Evolutionary conservation across 1,140 invertebrate genomes (phyloP).

Genomic region (Pristionchus pacificus): DNA sequence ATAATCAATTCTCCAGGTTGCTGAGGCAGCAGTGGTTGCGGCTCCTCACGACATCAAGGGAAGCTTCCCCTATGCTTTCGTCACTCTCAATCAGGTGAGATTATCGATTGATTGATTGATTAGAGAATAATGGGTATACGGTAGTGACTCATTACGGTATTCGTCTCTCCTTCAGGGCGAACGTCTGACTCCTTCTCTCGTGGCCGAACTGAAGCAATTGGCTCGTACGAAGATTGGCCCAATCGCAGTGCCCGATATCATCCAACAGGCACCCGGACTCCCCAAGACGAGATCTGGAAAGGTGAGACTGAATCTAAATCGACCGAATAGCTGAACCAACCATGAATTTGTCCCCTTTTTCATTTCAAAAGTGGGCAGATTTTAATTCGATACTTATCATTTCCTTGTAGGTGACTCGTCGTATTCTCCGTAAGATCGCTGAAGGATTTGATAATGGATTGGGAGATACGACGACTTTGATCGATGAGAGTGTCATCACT

Average conservation of each 20-base stretch:
- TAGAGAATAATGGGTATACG: not conserved
- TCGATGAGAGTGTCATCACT: constrained; percentile 79
- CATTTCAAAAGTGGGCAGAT: not conserved
- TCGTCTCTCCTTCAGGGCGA: constrained; percentile 27
- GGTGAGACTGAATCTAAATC: constrained; percentile 27
- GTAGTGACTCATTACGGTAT: not conserved
- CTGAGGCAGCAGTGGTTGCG: constrained; percentile 89
- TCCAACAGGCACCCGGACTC: constrained; percentile 82
- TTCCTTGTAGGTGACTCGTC: constrained; percentile 73
- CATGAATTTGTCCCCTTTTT: not conserved
- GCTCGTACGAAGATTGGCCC: constrained; percentile 88
- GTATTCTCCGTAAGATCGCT: constrained; percentile 87
- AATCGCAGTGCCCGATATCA: constrained; percentile 79
- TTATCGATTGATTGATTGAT: constrained; percentile 13
- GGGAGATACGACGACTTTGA: constrained; percentile 85
- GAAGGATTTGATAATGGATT: constrained; percentile 74
- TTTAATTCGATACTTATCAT: not conserved
- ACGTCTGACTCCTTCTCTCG: constrained; percentile 24
- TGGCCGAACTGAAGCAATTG: constrained; percentile 57
- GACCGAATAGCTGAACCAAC: not conserved
- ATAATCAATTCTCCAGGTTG: no score
- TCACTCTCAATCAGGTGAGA: constrained; percentile 75
- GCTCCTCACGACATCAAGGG: constrained; percentile 88
- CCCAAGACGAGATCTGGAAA: constrained; percentile 97
- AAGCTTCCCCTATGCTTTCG: constrained; percentile 91